Evolutionary conservation across 2,888 invertebrate species (phyloP).

Genomic region (Orthosia gracilis): DNA sequence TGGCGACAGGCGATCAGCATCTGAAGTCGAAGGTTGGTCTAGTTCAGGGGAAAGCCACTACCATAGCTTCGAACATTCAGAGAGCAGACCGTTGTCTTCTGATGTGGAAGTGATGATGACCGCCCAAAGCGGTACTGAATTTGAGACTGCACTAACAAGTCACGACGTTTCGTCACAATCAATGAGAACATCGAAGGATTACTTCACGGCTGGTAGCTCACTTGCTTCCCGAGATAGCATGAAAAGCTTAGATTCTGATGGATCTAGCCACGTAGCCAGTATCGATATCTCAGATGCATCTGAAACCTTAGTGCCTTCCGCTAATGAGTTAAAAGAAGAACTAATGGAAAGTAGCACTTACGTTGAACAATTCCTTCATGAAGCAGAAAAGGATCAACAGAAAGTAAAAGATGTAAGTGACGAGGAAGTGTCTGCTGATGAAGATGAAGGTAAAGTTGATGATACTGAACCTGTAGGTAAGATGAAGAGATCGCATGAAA

Average conservation of each 20-base stretch:
- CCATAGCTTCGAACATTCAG: conserved; percentile 96
- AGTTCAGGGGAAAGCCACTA: conserved; percentile 97
- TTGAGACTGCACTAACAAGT: conserved; percentile 96
- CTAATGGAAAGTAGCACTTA: conserved; percentile 92
- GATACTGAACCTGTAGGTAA: conserved; percentile 92
- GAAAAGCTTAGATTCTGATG: conserved; percentile 97
- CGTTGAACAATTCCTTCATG: conserved; percentile 89
- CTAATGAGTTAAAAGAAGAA: conserved; percentile 95
- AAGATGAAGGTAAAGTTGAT: conserved; percentile 89
- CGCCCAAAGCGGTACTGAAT: conserved; percentile 95
- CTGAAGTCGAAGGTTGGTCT: conserved; percentile 95
- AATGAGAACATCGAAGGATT: conserved; percentile 95
- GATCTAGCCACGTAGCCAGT: conserved; percentile 96
- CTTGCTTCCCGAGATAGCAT: conserved; percentile 97
- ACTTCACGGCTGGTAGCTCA: conserved; percentile 96
- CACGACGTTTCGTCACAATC: conserved; percentile 94
- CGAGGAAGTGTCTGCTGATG: conserved; percentile 91
- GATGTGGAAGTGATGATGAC: conserved; percentile 96
- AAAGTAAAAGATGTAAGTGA: conserved; percentile 88
- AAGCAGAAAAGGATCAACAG: conserved; percentile 80
- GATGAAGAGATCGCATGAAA: conserved; percentile 97
- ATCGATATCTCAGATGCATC: conserved; percentile 98
- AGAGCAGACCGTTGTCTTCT: conserved; percentile 96
- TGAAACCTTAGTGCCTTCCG: conserved; percentile 98
- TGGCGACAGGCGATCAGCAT: conserved; percentile 93